phyloP scores from a whole-genome alignment of 2,113 vertebrate species.

The Myotis lucifugus region DNA sequence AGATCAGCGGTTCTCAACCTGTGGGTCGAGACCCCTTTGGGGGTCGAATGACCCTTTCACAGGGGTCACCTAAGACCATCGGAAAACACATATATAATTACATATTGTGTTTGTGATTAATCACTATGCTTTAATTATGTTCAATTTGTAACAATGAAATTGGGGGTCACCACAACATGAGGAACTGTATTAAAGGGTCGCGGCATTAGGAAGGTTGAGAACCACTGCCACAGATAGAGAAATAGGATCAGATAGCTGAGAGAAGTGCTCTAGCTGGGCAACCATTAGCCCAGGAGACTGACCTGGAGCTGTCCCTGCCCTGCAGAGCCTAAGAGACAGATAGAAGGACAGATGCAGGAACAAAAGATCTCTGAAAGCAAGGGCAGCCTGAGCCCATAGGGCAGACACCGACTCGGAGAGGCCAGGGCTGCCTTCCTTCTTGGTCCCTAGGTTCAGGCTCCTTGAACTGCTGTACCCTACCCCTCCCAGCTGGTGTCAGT shows the following conservation, averaged over 20 bases:
- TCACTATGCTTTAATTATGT: too few species aligned
- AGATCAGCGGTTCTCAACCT: background rate
- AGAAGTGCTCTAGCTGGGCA: background rate
- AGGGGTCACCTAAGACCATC: too few species aligned
- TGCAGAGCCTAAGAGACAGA: conserved; percentile 2
- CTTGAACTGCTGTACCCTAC: background rate
- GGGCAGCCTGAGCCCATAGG: background rate
- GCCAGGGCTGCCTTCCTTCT: background rate
- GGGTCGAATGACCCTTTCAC: too few species aligned
- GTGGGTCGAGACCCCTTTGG: too few species aligned
- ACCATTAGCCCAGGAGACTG: background rate
- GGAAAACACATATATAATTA: too few species aligned
- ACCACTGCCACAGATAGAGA: background rate
- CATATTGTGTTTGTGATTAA: too few species aligned
- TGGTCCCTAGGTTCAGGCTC: background rate
- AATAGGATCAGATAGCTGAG: background rate
- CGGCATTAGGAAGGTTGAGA: too few species aligned
- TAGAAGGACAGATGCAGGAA: background rate
- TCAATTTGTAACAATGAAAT: too few species aligned
- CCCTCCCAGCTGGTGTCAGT: background rate
- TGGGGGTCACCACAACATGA: too few species aligned
- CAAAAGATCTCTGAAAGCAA: background rate
- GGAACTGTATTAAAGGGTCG: too few species aligned
- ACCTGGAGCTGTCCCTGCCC: background rate
- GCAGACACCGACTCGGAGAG: accelerated